Evolutionary conservation across 1,140 invertebrate species (phyloP), one percentile per base, ranked within the genome.

Genomic region (Drosophila arizonae): DNA sequence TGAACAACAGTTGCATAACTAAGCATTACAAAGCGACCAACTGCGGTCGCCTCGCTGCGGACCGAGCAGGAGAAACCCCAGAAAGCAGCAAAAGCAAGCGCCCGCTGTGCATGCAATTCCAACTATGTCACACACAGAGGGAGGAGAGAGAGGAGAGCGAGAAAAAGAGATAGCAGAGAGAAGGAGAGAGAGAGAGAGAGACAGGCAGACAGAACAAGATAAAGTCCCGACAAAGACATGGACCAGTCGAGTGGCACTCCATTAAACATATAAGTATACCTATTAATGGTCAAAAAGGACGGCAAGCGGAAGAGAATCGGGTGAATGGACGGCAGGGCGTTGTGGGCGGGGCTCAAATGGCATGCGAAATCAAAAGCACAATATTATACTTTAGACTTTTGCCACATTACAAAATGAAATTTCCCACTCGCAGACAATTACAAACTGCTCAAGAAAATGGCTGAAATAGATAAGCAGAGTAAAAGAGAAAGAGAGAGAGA

Each of bases 251-350:
- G 82, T 87, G 84, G 79, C 84, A 87, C 79, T 87, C 82, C 82
- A 87, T 87, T 87, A 88, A 87, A 81, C 82, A 87, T 84, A 87
- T 87, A 87, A 88, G 82, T 87, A 82, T 79, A 88, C 82, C 82
- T 88, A 87, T 87, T 87, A 87, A 87, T 87, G 84, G 84, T 87
- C 82, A 88, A 82, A 87, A 87, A 77, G 81, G 76, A 86, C 79
- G 68, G 57, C 76, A 72, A 72, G 63, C 54, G 15, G 9, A 46
- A 21, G 33, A 30, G 28, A 30, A 30, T 30, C 8, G 33, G 33
- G 33, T 6, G 33, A 33, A 33, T 33, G 33, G 8, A 9, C 33
- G 60, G n/a, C 10, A n/a, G 2, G 13, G 41, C 5, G n/a, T 43
- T 3, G 41, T 24, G 24, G 39, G 28, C 4, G 10, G 21, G 6